Base-by-base conservation (phyloP, 2,888 invertebrate species). In the Leucania comma region DNA sequence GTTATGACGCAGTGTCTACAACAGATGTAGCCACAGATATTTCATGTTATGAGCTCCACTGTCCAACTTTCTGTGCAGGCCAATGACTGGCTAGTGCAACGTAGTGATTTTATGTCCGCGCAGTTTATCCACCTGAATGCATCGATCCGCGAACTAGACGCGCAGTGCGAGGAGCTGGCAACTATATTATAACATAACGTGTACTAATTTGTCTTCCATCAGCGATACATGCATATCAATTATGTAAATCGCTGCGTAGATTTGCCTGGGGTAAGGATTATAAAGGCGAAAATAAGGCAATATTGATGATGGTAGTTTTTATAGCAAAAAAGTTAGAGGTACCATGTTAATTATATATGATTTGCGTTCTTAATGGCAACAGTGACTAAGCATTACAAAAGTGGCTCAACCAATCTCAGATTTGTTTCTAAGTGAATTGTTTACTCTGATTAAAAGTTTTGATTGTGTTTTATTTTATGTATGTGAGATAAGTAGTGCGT, bases 91-190 rank as follows among this genome's bases (percentile, higher is more conserved):
- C 14, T 59, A 42, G 48, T 75, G 77, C 68, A 77, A 68, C 68
- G 63, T 77, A 77, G 75, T 73, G 74, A 80, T 80, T 77, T 68
- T 75, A 80, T 77, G 63, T 77, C 77, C 48, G 81, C 77, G 77
- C 77, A 80, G 81, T 77, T 65, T 53, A 68, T 75, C 46, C 42
- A 75, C 75, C 77, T 77, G 77, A 60, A 80, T 77, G 81, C 77
- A 77, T 77, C 81, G 77, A 77, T 77, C 81, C 75, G 46, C 29
- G 48, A 46, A 61, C 50, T 53, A 80, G 32, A 56, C 74, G 68
- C 75, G 56, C 63, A 64, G 38, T 38, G 60, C 62, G 54, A 54
- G 48, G 56, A 54, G n/a, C 53, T 74, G 22, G 26, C 38, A 32
- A 26, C 48, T 42, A 26, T 56, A 59, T 42, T 62, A 65, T 62